Evolutionary conservation across 2,113 vertebrate genomes (phyloP).

Genomic region (Nycticebus coucang): DNA sequence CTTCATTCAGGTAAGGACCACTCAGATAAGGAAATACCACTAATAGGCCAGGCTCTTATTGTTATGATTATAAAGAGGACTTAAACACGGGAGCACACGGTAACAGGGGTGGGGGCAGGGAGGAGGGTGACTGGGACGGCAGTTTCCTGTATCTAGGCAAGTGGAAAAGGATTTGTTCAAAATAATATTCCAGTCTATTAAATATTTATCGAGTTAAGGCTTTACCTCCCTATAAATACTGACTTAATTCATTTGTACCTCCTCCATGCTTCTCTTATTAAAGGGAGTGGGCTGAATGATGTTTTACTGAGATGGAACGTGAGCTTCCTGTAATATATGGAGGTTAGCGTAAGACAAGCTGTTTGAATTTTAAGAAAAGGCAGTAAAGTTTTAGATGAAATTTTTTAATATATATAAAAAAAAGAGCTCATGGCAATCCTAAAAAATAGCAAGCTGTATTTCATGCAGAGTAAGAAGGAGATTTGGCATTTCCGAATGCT

Average conservation of each 20-base stretch:
- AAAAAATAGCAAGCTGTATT: constrained; percentile 43
- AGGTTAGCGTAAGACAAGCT: constrained; percentile 26
- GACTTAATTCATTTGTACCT: constrained; percentile 4
- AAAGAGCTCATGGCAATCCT: not conserved
- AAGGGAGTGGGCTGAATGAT: not conserved
- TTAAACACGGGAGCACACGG: not conserved
- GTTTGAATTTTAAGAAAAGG: constrained; percentile 55
- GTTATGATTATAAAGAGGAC: constrained; percentile 15
- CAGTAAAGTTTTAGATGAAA: constrained; percentile 21
- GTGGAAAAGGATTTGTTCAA: not conserved
- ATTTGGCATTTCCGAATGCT: constrained; percentile 6
- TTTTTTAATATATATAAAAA: constrained; percentile 46
- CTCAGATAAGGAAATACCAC: not conserved
- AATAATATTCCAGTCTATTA: not conserved
- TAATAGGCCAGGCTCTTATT: not conserved
- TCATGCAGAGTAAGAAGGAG: not conserved
- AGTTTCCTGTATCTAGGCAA: not conserved
- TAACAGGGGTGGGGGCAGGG: not conserved
- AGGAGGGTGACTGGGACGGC: not conserved
- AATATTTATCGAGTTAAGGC: not conserved
- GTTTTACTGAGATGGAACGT: constrained; percentile 32
- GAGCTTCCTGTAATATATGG: constrained; percentile 25
- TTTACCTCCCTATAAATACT: constrained; percentile 39
- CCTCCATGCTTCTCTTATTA: not conserved
- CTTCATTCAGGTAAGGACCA: not conserved